Evolutionary conservation across 2,113 vertebrate species (phyloP).

Genomic region (Oostethus manadensis): DNA sequence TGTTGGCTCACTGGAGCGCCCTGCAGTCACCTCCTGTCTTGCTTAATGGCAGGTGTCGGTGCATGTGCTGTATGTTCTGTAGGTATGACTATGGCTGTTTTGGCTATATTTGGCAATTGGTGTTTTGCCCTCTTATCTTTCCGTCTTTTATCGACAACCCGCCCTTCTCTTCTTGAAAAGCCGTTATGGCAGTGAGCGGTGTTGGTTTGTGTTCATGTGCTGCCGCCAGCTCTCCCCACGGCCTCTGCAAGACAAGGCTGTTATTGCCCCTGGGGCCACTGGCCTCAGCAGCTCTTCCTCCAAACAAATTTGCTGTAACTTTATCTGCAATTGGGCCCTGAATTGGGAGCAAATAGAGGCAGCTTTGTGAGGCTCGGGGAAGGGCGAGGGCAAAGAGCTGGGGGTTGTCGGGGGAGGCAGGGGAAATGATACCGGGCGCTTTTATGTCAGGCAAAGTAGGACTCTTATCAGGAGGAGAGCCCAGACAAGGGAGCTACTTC

Average conservation of each 20-base stretch:
- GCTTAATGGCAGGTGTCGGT: slow-evolving; percentile 58
- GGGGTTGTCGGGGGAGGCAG: slow-evolving; percentile 78
- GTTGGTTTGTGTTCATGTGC: slow-evolving; percentile 81
- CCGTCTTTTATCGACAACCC: slow-evolving; percentile 27
- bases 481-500: slow-evolving; percentile 79
- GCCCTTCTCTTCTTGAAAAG: slow-evolving; percentile 66
- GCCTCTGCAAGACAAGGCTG: slow-evolving; percentile 87
- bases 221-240: slow-evolving; percentile 77
- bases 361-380: slow-evolving; percentile 80
- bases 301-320: slow-evolving; percentile 99
- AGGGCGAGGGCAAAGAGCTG: slow-evolving; percentile 78
- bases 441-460: slow-evolving; percentile 82
- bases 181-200: slow-evolving; percentile 78
- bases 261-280: slow-evolving; percentile 86
- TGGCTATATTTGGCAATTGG: slow-evolving; percentile 64
- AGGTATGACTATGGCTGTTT: slow-evolving; percentile 17
- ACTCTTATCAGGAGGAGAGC: slow-evolving; percentile 77
- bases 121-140: slow-evolving; percentile 49
- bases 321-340: slow-evolving; percentile 94
- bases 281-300: slow-evolving; percentile 90
- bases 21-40: slow-evolving; percentile 80
- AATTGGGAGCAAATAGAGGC: slow-evolving; percentile 88
- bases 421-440: slow-evolving; percentile 81
- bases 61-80: slow-evolving; percentile 5
- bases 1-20: slow-evolving; percentile 68